Evolutionary conservation across 2,888 invertebrate genomes (phyloP), one percentile per base, ranked within the genome.

Genomic region (Timema podura): DNA sequence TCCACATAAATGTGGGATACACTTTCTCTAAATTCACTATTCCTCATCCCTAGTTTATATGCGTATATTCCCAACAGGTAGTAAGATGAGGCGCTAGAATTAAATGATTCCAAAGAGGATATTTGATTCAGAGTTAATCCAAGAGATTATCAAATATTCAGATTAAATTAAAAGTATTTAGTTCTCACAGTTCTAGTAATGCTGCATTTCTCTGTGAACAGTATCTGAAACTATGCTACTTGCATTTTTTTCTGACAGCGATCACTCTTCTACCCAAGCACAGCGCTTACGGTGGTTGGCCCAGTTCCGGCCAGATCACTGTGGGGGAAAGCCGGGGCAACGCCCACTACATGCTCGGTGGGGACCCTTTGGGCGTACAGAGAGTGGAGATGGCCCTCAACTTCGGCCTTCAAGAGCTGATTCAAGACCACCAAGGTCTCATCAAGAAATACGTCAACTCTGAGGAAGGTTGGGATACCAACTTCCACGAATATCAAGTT

Each of bases 291-390:
- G 82, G 82, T 7, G 73, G 73, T 2, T 83, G 82, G 82, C 82
- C 81, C 6, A 74, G 77, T 6, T 81, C 80, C 51, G 82, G 82
- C 10, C 81, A 82, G 75, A 82, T 83, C 67, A 81, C 81, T 74
- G 77, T 83, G 30, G 77, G 80, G 75, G 82, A 83, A 74, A 77
- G 79, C 64, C 76, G 81, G 71, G 82, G 82, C 73, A 78, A 77
- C 70, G 65, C 70, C 10, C 70, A 75, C 45, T 70, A 77, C 44
- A 74, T 73, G 70, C 68, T 73, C 5, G 64, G 70, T 57, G 75
- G 76, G 5, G 72, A 71, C 0, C 75, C 76, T 65, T 75, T 78
- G 69, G 78, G 78, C 8, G 61, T 68, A 13, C 75, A 77, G 48
- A 68, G 54, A 69, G 13, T 49, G 11, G 77, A 76, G n/a, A 77